A percentile compares a stretch with the other conserved stretches of the same genome.
These are phyloP conservation scores for Muricea muricata DNA, from an alignment of 92 coral and sea anemone genomes.

Conservation along the genomic window DNA sequence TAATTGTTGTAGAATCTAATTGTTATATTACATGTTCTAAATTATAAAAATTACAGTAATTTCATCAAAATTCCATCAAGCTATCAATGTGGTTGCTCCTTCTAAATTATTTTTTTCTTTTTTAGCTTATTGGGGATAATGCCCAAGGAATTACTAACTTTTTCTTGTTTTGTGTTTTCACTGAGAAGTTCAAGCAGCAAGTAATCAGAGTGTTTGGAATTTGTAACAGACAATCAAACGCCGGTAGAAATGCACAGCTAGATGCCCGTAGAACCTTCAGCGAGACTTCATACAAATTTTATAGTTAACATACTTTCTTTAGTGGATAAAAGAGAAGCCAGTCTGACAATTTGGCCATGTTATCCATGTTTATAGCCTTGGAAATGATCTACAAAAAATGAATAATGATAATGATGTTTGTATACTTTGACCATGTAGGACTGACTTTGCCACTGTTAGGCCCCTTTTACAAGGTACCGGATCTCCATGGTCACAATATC, in stretches of 20 bases:
- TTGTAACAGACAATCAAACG: neutral
- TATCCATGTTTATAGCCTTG: too few species aligned
- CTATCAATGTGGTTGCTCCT: neutral
- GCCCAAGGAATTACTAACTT: conserved; percentile 86
- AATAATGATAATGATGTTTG: too few species aligned
- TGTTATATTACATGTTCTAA: too few species aligned
- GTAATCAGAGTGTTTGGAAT: neutral
- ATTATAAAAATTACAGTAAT: too few species aligned
- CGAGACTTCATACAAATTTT: neutral
- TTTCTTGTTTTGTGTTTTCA: conserved; percentile 74
- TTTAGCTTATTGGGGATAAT: conserved; percentile 83
- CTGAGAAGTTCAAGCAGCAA: conserved; percentile 65
- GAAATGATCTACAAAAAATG: too few species aligned
- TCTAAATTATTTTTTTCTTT: neutral
- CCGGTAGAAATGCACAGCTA: neutral
- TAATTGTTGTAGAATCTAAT: too few species aligned
- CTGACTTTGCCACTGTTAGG: too few species aligned
- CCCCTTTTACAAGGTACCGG: too few species aligned
- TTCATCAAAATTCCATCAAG: neutral
- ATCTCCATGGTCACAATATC: too few species aligned
- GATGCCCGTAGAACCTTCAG: conserved; percentile 24
- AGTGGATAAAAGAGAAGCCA: too few species aligned
- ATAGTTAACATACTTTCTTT: neutral
- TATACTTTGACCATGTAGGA: too few species aligned
- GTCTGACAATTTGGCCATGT: too few species aligned